phyloP scores from a whole-genome alignment of 2,113 vertebrate species.

The Pelodiscus sinensis region DNA sequence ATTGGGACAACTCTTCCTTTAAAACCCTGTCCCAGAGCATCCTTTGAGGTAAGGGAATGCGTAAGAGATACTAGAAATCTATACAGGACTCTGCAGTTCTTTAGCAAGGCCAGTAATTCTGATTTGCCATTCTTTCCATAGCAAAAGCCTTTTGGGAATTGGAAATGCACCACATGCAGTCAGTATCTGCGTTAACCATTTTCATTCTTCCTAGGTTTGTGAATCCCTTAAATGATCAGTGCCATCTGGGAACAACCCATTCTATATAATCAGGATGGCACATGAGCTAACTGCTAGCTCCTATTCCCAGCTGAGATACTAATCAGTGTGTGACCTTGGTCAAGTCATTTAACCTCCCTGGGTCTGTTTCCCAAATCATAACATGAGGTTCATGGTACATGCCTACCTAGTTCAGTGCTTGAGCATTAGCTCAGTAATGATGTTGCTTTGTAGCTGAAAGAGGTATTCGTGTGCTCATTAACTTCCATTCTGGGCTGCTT shows the following conservation, averaged over 20 bases:
- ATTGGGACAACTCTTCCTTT: conserved; percentile 95
- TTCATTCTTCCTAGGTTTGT: background rate
- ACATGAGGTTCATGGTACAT: background rate
- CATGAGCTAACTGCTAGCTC: background rate
- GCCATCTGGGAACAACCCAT: fast-evolving
- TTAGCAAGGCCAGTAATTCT: background rate
- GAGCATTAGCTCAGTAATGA: background rate
- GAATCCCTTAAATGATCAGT: fast-evolving
- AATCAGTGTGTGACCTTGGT: background rate
- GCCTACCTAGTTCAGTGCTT: background rate
- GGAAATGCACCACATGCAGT: background rate
- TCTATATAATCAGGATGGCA: background rate
- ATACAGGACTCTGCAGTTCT: fast-evolving
- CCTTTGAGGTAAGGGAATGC: conserved; percentile 87
- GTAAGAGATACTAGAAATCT: fast-evolving
- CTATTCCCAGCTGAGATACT: background rate
- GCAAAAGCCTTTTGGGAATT: background rate
- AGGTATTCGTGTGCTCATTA: background rate
- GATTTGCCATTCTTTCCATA: background rate
- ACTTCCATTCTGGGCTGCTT: background rate
- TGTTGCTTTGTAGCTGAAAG: background rate
- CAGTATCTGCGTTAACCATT: fast-evolving
- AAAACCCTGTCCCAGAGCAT: conserved; percentile 91
- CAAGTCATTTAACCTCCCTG: background rate
- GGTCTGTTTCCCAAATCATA: background rate